Evolutionary conservation across 37 sponge, comb jelly and placozoan species (phyloP), one percentile per base, ranked within the genome.

Genomic region (Crambe crambe): DNA sequence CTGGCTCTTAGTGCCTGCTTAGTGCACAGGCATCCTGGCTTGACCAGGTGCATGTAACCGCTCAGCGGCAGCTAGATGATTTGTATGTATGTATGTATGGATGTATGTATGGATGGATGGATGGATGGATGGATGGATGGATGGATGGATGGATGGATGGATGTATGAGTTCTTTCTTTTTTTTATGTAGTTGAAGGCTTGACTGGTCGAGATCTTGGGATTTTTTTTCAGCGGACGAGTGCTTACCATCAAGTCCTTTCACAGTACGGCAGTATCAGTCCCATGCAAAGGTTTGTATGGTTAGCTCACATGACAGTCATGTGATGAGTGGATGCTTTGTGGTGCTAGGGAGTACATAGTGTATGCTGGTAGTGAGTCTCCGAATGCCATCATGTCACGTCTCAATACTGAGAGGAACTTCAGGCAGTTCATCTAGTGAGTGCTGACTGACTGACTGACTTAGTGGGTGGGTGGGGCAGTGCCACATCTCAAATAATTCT

Each of bases 341-440:
- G n/a, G 3, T 4, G 12, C 1, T 59, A 75, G 75, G 59, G 75
- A 58, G 59, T 75, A 34, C 22, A 75, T 75, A 36, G 75, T 32
- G 60, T 54, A 23, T 43, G 27, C 27, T 58, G 29, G 47, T 25
- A 23, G 2, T 0, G 31, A 34, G 8, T 34, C 3, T 30, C 3
- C 0, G 17, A 22, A 27, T 12, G 26, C 27, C 5, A 23, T 64
- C 1, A 60, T 58, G 32, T 32, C 21, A 0, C 4, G 47, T n/a
- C 78, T 77, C 20, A 23, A 20, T 26, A 18, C 3, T 10, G 34
- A 25, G 1, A 23, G 37, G 20, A 44, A 40, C 66, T 44, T 60
- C 65, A 77, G 65, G 30, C 27, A 77, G 8, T 77, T 77, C 31
- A 42, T 65, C 43, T 42, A 26, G 78, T 77, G 44, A 65, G 78